Conservation (phyloP, 1,140 invertebrate genomes). For the Solenopsis fugax region DNA sequence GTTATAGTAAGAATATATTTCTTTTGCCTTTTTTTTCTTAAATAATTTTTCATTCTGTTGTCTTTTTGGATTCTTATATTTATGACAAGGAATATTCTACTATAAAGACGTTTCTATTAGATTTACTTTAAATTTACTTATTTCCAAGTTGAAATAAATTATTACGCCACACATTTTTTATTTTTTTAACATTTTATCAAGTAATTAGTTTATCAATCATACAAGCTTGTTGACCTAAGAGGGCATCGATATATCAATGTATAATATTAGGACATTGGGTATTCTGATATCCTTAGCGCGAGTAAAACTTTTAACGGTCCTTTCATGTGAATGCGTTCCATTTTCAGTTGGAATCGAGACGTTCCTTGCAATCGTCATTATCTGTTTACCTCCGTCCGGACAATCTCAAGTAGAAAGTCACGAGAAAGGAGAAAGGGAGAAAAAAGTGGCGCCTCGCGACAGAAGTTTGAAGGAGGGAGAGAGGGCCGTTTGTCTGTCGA, state of each 20-base stretch:
- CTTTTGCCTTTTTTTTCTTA: not conserved
- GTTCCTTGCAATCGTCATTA: slow-evolving; percentile 46
- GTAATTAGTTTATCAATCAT: not conserved
- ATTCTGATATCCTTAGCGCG: slow-evolving; percentile 11
- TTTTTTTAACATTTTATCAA: not conserved
- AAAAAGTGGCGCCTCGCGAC: slow-evolving; percentile 51
- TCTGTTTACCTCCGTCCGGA: slow-evolving; percentile 35
- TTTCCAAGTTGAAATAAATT: slow-evolving; percentile 74
- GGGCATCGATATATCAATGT: not conserved
- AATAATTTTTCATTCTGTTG: not conserved
- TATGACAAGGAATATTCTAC: slow-evolving; percentile 69
- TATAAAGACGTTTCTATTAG: slow-evolving; percentile 82
- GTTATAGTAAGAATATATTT: not conserved
- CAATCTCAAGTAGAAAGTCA: slow-evolving; percentile 32
- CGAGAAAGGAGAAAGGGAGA: slow-evolving; percentile 37
- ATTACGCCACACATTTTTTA: slow-evolving; percentile 48
- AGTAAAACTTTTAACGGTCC: slow-evolving; percentile 18
- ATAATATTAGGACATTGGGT: not conserved
- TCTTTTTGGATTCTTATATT: not conserved
- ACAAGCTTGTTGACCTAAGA: not conserved
- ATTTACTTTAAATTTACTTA: slow-evolving; percentile 79
- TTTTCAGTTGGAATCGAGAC: slow-evolving; percentile 1
- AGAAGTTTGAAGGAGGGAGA: slow-evolving; percentile 68
- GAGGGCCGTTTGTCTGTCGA: slow-evolving; percentile 82
- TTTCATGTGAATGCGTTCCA: slow-evolving; percentile 26